Percentiles rank a stretch among this genome's conserved stretches.
Evolutionary conservation across 2,113 vertebrate species (phyloP).

Genomic region (Lasiurus cinereus): DNA sequence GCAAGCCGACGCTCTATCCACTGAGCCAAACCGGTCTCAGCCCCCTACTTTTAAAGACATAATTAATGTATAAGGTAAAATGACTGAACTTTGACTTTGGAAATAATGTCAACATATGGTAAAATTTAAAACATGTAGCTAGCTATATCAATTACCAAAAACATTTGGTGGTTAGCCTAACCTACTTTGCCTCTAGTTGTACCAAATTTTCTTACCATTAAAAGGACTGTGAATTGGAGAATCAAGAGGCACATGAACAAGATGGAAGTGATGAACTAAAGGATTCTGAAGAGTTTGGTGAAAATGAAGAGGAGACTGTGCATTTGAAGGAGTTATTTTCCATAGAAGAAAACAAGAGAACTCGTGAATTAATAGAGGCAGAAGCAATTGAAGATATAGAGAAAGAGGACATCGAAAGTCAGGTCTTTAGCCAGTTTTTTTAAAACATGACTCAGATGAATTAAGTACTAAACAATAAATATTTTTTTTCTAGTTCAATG

Average conservation of each 20-base stretch:
- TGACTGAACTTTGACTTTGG: slow-evolving; percentile 55
- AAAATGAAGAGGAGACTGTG: slow-evolving; percentile 87
- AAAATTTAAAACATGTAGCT: slow-evolving; percentile 39
- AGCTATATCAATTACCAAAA: slow-evolving; percentile 65
- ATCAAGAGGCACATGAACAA: slow-evolving; percentile 90
- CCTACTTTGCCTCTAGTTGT: slow-evolving; percentile 71
- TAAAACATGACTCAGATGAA: slow-evolving; percentile 59
- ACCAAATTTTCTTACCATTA: slow-evolving; percentile 84
- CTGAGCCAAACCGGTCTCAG: too few species aligned
- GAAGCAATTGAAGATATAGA: slow-evolving; percentile 87
- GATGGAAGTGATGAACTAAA: slow-evolving; percentile 90
- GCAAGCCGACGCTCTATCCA: too few species aligned
- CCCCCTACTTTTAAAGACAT: slow-evolving; percentile 23
- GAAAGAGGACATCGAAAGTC: slow-evolving; percentile 87
- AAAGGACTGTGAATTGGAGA: slow-evolving; percentile 91
- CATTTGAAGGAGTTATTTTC: slow-evolving; percentile 85
- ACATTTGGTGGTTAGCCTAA: slow-evolving; percentile 59
- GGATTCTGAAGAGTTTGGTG: slow-evolving; percentile 88
- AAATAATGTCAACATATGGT: slow-evolving; percentile 50
- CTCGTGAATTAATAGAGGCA: slow-evolving; percentile 80
- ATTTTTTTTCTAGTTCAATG: slow-evolving; percentile 45
- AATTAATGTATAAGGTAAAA: slow-evolving; percentile 53
- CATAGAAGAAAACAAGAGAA: slow-evolving; percentile 85
- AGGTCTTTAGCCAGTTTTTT: slow-evolving; percentile 85
- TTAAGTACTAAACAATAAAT: slow-evolving; percentile 68